phyloP scores from a whole-genome alignment of 2,797 vertebrate species.

The Lacerta viridis region DNA sequence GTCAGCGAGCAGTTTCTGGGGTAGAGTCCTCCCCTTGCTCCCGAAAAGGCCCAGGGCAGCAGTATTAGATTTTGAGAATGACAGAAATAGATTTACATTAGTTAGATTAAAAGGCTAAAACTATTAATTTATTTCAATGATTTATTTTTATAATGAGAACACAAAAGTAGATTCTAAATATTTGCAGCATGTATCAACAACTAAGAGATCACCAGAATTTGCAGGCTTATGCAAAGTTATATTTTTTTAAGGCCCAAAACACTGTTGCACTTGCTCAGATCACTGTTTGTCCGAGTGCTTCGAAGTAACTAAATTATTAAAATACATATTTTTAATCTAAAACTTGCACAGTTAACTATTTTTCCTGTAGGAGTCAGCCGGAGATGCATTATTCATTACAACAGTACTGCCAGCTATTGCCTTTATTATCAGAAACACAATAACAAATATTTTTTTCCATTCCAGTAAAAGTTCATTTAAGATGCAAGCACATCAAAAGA shows the following conservation, averaged over 20 bases:
- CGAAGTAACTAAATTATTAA: constrained; percentile 8
- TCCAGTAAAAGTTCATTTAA: background rate
- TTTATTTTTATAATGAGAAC: too few relatives aligned
- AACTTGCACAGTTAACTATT: background rate
- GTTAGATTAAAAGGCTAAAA: background rate
- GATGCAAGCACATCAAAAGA: background rate
- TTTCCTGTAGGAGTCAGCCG: background rate
- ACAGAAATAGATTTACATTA: background rate
- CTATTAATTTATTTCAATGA: background rate
- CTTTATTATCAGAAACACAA: background rate
- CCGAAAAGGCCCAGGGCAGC: too few relatives aligned
- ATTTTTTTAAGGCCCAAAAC: background rate
- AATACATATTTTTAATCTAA: background rate
- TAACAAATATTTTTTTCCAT: background rate
- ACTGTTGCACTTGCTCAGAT: background rate
- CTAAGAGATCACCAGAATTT: background rate
- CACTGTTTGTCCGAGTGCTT: background rate
- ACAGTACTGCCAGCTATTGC: background rate
- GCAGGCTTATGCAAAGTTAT: background rate
- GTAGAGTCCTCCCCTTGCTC: too few relatives aligned
- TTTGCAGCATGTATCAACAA: too few relatives aligned
- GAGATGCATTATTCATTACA: constrained; percentile 23
- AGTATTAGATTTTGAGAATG: too few relatives aligned
- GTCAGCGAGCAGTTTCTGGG: background rate
- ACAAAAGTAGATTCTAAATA: background rate